These are phyloP conservation scores for Steromphala cineraria DNA, from an alignment of 2,888 invertebrate genomes.

Conservation along the genomic window DNA sequence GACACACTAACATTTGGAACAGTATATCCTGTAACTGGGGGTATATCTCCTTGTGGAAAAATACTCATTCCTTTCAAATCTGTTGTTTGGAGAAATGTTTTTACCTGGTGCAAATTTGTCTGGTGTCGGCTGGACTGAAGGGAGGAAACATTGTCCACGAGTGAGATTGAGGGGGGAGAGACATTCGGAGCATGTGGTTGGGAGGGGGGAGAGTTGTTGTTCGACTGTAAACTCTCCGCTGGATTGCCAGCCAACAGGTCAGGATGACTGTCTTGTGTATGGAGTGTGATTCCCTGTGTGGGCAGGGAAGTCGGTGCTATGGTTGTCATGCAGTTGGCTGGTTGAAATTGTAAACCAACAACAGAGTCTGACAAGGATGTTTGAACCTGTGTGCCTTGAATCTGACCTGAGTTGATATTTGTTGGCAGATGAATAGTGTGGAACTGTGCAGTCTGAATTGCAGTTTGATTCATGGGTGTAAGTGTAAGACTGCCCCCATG, in stretches of 20 bases:
- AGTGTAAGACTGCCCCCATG: slow-evolving; percentile 20
- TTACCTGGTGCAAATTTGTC: not conserved
- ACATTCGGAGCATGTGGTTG: not conserved
- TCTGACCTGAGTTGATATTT: not conserved
- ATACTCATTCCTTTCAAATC: not conserved
- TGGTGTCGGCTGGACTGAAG: not conserved
- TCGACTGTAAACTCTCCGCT: too few species aligned
- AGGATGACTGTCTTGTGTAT: too few species aligned
- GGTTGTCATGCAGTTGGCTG: too few species aligned
- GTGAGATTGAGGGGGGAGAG: not conserved
- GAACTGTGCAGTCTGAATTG: not conserved
- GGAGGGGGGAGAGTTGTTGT: too few species aligned
- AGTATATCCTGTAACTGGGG: not conserved
- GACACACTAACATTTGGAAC: not conserved
- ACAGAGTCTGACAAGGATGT: not conserved
- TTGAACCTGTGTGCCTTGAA: not conserved
- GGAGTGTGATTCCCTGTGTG: too few species aligned
- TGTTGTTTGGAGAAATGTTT: not conserved
- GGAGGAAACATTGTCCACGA: not conserved
- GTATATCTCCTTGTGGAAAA: not conserved
- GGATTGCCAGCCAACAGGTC: too few species aligned
- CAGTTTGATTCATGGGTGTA: not conserved
- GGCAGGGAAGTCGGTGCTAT: too few species aligned
- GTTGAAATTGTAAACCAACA: not conserved
- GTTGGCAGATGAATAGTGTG: not conserved